phyloP scores from a whole-genome alignment of 2,113 vertebrate species.

The Columba janthina region DNA sequence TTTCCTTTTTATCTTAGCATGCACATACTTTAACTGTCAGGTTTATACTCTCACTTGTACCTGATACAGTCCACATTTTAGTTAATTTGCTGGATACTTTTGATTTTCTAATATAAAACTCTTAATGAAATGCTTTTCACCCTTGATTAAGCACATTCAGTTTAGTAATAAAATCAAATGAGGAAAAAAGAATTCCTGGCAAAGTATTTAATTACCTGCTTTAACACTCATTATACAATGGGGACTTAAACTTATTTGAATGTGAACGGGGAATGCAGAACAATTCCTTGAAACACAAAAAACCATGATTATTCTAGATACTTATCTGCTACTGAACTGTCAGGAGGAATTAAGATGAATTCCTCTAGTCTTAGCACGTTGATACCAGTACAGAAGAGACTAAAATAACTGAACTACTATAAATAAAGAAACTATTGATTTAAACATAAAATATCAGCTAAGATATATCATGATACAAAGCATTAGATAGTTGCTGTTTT shows the following conservation, averaged over 20 bases:
- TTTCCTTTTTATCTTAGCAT: background rate
- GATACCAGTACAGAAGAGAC: background rate
- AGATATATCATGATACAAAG: background rate
- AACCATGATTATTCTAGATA: background rate
- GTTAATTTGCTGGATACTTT: background rate
- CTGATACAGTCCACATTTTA: background rate
- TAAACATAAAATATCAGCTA: background rate
- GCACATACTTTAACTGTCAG: background rate
- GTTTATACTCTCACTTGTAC: background rate
- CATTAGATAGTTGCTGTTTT: background rate
- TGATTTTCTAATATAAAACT: background rate
- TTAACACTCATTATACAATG: background rate
- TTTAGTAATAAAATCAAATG: conserved; percentile 11
- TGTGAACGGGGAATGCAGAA: background rate
- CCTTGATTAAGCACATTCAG: conserved; percentile 16
- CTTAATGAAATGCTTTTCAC: background rate
- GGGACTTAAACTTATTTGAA: background rate
- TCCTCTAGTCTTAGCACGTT: background rate
- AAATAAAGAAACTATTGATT: background rate
- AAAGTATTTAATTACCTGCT: conserved; percentile 17
- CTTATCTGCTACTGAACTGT: background rate
- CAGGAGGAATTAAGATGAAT: background rate
- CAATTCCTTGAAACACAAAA: background rate
- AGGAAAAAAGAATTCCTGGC: background rate
- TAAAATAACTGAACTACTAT: background rate